Evolutionary conservation across 2,888 invertebrate genomes (phyloP).

Genomic region (Bhutanitis thaidina): DNA sequence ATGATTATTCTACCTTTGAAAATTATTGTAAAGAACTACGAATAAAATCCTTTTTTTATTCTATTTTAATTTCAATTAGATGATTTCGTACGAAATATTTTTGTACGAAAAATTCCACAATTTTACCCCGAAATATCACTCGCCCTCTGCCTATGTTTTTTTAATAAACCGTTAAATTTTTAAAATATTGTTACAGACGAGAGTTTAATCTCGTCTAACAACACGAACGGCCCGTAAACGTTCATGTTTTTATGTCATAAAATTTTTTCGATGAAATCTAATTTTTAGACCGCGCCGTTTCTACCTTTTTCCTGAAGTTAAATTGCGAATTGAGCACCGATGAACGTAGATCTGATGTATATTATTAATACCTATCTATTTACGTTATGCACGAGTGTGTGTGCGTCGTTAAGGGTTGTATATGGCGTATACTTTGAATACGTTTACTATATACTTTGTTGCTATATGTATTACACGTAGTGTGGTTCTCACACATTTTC

Average conservation of each 20-base stretch:
- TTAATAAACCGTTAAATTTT: conserved; percentile 12
- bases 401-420: no score
- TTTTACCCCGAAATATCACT: not conserved
- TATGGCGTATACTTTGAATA: no score
- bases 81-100: not conserved
- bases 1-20: no score
- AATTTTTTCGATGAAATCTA: conserved; percentile 39
- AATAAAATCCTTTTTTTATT: no score
- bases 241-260: conserved; percentile 46
- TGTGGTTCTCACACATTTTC: no score
- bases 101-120: not conserved
- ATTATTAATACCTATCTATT: not conserved
- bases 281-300: conserved; percentile 6
- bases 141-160: conserved; percentile 4
- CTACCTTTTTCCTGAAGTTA: conserved; percentile 8
- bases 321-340: conserved; percentile 10
- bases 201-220: conserved; percentile 24
- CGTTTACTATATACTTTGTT: no score
- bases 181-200: conserved; percentile 9
- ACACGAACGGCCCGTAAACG: conserved; percentile 39
- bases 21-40: no score
- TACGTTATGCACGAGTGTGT: no score
- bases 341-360: conserved; percentile 6
- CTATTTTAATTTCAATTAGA: no score
- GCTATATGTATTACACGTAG: no score